These are phyloP conservation scores for Tachina grossa DNA, from an alignment of 2,888 invertebrate species.

Conservation along the genomic window DNA sequence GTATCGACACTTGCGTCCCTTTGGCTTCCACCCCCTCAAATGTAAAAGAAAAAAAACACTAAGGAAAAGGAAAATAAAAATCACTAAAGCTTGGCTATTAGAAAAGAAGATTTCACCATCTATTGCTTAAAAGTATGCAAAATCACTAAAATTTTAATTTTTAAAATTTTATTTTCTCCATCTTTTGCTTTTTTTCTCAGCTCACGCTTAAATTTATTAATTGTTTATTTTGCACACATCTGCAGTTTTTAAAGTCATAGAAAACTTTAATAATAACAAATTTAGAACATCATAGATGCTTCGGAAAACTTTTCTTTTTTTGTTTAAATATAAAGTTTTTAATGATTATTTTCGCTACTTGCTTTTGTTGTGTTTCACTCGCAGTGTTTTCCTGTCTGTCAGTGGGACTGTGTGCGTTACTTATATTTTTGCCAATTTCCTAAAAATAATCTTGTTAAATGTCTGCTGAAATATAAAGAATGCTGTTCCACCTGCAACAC, in stretches of 20 bases:
- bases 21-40: too few species aligned
- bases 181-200: too few species aligned
- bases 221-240: background rate
- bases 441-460: conserved; percentile 40
- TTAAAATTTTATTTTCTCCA: too few species aligned
- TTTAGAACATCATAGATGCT: background rate
- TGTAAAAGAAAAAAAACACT: too few species aligned
- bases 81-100: too few species aligned
- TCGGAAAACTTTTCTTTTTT: background rate
- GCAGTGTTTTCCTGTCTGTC: background rate
- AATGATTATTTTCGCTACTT: background rate
- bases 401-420: background rate
- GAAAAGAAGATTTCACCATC: too few species aligned
- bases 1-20: too few species aligned
- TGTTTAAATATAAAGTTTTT: background rate
- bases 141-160: too few species aligned
- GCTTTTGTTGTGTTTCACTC: background rate
- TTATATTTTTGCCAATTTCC: conserved; percentile 16
- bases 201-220: too few species aligned
- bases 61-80: too few species aligned
- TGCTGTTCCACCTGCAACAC: conserved; percentile 40
- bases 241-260: background rate
- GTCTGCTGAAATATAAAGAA: conserved; percentile 48
- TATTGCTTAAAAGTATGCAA: too few species aligned
- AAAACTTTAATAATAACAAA: background rate